Base-by-base conservation (phyloP, 2,888 invertebrate species). In the Psylliodes chrysocephalus region DNA sequence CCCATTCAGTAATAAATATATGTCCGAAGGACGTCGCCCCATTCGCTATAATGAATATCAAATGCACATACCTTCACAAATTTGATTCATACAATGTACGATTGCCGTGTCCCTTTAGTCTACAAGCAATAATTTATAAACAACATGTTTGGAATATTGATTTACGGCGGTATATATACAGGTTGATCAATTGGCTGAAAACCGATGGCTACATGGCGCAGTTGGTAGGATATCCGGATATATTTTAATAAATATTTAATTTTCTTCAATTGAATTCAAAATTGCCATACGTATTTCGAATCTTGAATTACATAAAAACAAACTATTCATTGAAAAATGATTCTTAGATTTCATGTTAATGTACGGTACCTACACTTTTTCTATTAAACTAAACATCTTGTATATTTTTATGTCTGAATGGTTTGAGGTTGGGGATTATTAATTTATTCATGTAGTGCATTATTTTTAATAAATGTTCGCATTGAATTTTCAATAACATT, bases 31-130 rank as follows among this genome's bases (percentile, higher is more conserved):
- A 17, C 59, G 44, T 35, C 56, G n/a, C 47, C 47, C 15, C 42
- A 40, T 42, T 25, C 42, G 17, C 54, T 38, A 62, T 54, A 66
- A 62, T 66, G 57, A 66, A 63, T 66, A 66, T 61, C 66, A 63
- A 66, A 66, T 59, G 62, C 65, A 66, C 59, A 66, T 66, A 63
- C 66, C 66, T 66, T 61, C 63, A 63, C 66, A 66, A 66, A 66
- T 66, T 63, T 60, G 66, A 60, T 63, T 63, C 60, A 57, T 55
- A 66, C 63, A 65, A 62, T 65, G 61, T 65, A 65, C 65, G 56
- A 52, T 54, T 61, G 51, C 46, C 28, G 49, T 53, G 62, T 59
- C 65, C 65, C 65, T 61, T 59, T 57, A 54, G 54, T 62, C 59
- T 56, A 46, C 55, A 54, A 54, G 54, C 62, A 49, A 65, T 65